Base-by-base conservation (phyloP, 1,140 invertebrate species). In the Spodoptera litura region DNA sequence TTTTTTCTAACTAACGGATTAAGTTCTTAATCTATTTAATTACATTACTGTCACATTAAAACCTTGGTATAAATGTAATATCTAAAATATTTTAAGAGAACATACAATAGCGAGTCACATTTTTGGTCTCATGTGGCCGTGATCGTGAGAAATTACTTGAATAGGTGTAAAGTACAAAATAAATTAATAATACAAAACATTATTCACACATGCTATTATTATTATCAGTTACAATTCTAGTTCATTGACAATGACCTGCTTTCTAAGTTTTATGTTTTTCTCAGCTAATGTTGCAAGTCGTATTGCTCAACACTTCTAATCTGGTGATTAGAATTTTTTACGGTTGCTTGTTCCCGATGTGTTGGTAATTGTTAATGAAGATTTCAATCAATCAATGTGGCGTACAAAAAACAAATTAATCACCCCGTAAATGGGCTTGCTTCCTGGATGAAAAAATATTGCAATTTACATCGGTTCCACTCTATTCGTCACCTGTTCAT, bases 181-280 rank as follows among this genome's bases (percentile, higher is more conserved):
- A 66, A 49, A 49, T 62, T 66, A 66, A 25, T 10, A 11, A 66
- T 44, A 31, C n/a, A 20, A 13, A 9, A 51, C 9, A 66, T 49
- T 44, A 20, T 49, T 9, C 20, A 70, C 49, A 70, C 66, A 31
- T 53, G 66, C 66, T 52, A n/a, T 31, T 58, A 79, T 56, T 61
- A 61, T 85, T 83, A 78, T 81, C 66, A 80, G 58, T 59, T 64
- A 71, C 55, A 72, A 20, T 66, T 79, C 66, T 53, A 70, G 68
- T 56, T n/a, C 68, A 27, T n/a, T 84, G 83, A 87, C 90, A 85
- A 68, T 90, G 90, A 89, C 89, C 89, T 55, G 82, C 89, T 91
- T 91, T 91, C 86, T 83, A 88, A 51, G 59, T 78, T 35, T 25
- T 76, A 78, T 58, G 77, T 77, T 78, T 87, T 82, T 85, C 71